phyloP scores from a whole-genome alignment of 2,888 invertebrate species.

The Chrysopilus asiliformis region DNA sequence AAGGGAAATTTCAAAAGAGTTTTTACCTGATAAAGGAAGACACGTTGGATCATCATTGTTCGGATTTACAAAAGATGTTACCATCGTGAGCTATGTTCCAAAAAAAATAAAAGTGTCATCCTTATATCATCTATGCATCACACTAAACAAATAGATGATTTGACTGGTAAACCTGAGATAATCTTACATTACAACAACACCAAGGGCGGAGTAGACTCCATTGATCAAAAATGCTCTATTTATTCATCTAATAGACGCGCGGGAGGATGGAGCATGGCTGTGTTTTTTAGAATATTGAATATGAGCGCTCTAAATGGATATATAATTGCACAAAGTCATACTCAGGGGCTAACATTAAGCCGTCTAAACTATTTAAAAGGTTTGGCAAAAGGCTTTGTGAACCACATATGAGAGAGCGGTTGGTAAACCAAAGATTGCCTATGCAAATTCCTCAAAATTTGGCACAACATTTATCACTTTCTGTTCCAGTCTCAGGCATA shows the following conservation, averaged over 20 bases:
- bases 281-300: slow-evolving; percentile 1
- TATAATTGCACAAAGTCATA: too few relatives aligned
- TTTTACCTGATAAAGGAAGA: background rate
- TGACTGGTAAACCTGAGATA: slow-evolving; percentile 2
- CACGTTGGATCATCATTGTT: slow-evolving; percentile 1
- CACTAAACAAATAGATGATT: background rate
- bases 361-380: too few relatives aligned
- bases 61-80: background rate
- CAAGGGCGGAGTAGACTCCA: slow-evolving; percentile 2
- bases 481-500: too few relatives aligned
- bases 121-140: slow-evolving; percentile 3
- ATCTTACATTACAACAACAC: slow-evolving; percentile 1
- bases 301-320: slow-evolving; percentile 1
- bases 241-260: slow-evolving; percentile 1
- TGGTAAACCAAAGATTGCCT: too few relatives aligned
- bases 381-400: too few relatives aligned
- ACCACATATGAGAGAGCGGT: too few relatives aligned
- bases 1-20: slow-evolving; percentile 1
- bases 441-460: too few relatives aligned
- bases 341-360: too few relatives aligned
- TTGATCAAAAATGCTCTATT: slow-evolving; percentile 3
- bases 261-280: background rate
- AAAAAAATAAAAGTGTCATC: slow-evolving; percentile 1
- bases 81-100: background rate
- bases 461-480: too few relatives aligned